These are phyloP conservation scores for Sula dactylatra DNA, from an alignment of 2,113 vertebrate species.

Conservation along the genomic window DNA sequence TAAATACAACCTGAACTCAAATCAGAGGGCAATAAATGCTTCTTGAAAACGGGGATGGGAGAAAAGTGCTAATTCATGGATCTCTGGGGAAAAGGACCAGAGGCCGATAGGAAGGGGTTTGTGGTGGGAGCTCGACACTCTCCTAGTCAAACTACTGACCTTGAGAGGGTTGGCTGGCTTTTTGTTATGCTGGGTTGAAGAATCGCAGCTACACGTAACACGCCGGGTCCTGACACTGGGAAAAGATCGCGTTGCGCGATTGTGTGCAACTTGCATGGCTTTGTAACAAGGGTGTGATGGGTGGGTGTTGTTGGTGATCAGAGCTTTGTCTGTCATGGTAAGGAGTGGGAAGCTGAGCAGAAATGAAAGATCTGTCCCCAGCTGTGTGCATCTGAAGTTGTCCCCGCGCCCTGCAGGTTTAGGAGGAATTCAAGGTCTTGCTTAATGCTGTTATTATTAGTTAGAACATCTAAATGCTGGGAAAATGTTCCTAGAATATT, in stretches of 20 bases:
- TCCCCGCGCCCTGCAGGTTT: background rate
- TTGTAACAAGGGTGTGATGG: background rate
- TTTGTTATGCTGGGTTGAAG: fast-evolving
- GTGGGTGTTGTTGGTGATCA: background rate
- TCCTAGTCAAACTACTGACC: background rate
- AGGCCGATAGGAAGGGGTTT: background rate
- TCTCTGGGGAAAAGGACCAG: background rate
- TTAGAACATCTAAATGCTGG: background rate
- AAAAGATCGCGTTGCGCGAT: background rate
- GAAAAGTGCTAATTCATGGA: background rate
- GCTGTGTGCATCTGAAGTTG: background rate
- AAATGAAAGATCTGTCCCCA: background rate
- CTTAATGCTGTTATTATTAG: background rate
- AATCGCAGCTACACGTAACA: fast-evolving
- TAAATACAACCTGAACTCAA: background rate
- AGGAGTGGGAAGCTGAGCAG: background rate
- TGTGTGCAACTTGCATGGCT: fast-evolving
- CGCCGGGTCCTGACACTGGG: background rate
- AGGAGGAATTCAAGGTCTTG: background rate
- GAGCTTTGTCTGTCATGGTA: background rate
- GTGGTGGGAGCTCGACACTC: background rate
- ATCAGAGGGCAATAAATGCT: background rate
- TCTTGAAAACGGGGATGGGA: background rate
- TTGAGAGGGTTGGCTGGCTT: too few species aligned
- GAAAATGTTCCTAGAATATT: background rate